phyloP scores from a whole-genome alignment of 1,140 invertebrate genomes.

The Vanessa atalanta region DNA sequence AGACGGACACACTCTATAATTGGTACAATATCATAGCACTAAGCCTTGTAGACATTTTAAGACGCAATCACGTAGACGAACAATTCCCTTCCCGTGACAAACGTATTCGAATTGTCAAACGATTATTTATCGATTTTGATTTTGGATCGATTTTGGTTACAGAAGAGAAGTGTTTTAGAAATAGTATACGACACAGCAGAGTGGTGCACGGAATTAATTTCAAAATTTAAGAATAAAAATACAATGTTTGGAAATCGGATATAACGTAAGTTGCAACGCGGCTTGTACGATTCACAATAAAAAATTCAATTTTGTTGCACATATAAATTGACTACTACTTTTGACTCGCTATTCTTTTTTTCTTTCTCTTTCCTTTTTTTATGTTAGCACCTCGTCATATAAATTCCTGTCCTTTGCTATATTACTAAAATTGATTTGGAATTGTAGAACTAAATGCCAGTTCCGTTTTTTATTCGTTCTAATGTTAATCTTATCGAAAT shows the following conservation, averaged over 20 bases:
- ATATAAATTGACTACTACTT: too few species aligned
- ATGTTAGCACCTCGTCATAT: too few species aligned
- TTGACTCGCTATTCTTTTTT: too few species aligned
- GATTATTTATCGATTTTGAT: conserved; percentile 5
- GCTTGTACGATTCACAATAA: too few species aligned
- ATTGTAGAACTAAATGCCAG: background rate
- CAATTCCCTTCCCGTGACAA: background rate
- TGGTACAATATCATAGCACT: background rate
- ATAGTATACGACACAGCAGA: background rate
- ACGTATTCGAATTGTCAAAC: background rate
- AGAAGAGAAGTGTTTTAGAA: background rate
- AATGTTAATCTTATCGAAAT: background rate
- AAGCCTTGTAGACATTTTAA: background rate
- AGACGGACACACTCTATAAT: too few species aligned
- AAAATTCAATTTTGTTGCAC: too few species aligned
- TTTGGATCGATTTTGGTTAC: background rate
- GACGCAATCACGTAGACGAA: background rate
- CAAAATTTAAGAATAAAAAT: background rate
- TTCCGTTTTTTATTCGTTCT: background rate
- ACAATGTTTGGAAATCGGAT: background rate
- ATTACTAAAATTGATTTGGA: too few species aligned
- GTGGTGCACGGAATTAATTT: too few species aligned
- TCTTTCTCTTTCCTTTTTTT: too few species aligned
- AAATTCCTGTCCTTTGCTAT: background rate
- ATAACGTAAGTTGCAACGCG: too few species aligned